These are phyloP conservation scores for Anoplophora glabripennis DNA, from an alignment of 1,140 invertebrate species.

Conservation along the genomic window DNA sequence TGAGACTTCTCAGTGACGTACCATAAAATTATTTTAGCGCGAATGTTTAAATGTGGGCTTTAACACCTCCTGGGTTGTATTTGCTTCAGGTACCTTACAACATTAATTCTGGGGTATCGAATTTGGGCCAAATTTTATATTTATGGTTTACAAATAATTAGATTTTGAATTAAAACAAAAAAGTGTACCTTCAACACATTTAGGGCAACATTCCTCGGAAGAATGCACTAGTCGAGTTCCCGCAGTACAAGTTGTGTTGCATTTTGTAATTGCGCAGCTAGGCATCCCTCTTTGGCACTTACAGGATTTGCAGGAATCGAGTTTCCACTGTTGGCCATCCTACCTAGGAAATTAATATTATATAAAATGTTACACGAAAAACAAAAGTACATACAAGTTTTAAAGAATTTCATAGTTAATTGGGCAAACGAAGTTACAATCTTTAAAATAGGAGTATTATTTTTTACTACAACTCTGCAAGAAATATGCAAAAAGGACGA, in stretches of 20 bases:
- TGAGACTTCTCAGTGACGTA: too few relatives aligned
- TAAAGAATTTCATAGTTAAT: too few relatives aligned
- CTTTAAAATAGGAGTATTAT: too few relatives aligned
- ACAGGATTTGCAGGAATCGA: slow-evolving; percentile 84
- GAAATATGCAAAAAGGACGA: too few relatives aligned
- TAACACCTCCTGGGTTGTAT: too few relatives aligned
- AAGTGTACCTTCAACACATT: slow-evolving; percentile 75
- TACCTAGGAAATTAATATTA: slow-evolving; percentile 50
- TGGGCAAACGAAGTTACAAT: too few relatives aligned
- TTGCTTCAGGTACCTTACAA: too few relatives aligned
- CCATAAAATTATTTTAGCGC: too few relatives aligned
- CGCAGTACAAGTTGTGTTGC: slow-evolving; percentile 64
- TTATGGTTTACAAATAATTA: slow-evolving; percentile 3
- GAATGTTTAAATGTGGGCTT: too few relatives aligned
- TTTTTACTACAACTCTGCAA: too few relatives aligned
- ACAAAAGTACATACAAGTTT: too few relatives aligned
- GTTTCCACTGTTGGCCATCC: slow-evolving; percentile 83
- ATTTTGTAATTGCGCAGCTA: slow-evolving; percentile 75
- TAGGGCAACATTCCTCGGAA: slow-evolving; percentile 80
- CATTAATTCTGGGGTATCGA: too few relatives aligned
- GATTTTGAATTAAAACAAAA: neutral
- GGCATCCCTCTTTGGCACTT: slow-evolving; percentile 75
- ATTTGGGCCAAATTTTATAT: neutral
- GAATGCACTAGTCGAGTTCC: slow-evolving; percentile 69
- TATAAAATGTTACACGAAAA: slow-evolving; percentile 6